phyloP scores from a whole-genome alignment of 2,888 invertebrate species.

The Laspeyria flexula region DNA sequence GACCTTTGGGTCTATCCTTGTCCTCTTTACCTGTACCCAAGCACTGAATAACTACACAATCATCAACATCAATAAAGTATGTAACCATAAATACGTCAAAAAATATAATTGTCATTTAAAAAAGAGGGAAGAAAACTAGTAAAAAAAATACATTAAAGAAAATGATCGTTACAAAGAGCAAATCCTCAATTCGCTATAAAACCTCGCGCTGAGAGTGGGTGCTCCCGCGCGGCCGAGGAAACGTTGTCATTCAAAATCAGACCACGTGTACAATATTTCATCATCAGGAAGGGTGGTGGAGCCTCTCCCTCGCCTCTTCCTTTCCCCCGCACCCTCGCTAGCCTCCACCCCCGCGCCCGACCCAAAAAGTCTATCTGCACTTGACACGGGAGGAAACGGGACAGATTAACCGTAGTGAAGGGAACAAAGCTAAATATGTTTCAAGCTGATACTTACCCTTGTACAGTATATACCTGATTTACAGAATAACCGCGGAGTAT shows the following conservation, averaged over 20 bases:
- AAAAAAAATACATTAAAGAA: conserved; percentile 56
- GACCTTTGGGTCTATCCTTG: conserved; percentile 71
- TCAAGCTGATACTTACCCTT: conserved; percentile 81
- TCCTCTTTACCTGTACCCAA: conserved; percentile 59
- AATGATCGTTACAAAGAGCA: conserved; percentile 66
- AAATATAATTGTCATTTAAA: conserved; percentile 3
- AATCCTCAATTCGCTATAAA: conserved; percentile 79
- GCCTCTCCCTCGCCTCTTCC: conserved; percentile 55
- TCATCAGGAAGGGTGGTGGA: conserved; percentile 85
- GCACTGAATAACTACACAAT: conserved; percentile 6
- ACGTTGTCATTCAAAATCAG: conserved; percentile 90
- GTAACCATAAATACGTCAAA: too few species aligned
- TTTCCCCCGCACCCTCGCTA: conserved; percentile 42
- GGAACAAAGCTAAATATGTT: conserved; percentile 86
- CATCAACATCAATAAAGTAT: too few species aligned
- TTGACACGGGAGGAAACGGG: conserved; percentile 85
- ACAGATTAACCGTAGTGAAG: conserved; percentile 86
- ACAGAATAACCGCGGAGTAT: conserved; percentile 42
- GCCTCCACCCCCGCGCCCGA: conserved; percentile 59
- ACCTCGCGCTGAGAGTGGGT: conserved; percentile 74
- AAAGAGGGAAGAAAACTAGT: conserved; percentile 19
- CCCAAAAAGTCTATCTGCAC: conserved; percentile 86
- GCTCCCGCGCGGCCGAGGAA: conserved; percentile 80
- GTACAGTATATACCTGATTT: conserved; percentile 62
- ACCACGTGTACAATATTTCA: conserved; percentile 91